Percentiles rank a stretch among this genome's conserved stretches.
Conservation (phyloP, 2,113 vertebrate species). For the Gasterosteus aculeatus region DNA sequence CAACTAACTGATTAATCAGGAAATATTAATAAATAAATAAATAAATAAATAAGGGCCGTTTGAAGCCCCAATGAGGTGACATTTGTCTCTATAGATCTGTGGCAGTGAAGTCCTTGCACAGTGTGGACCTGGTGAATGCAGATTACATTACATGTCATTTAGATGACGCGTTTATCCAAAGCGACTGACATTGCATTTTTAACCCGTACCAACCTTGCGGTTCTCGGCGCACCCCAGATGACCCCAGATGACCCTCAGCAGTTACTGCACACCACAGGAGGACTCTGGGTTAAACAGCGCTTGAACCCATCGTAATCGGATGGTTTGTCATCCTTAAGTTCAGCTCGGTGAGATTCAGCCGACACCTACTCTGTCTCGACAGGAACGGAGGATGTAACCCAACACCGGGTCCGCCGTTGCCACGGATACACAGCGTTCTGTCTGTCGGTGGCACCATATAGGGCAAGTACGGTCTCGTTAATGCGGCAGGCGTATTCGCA, state of each 20-base stretch:
- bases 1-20: background rate
- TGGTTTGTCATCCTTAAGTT: background rate
- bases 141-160: too few relatives aligned
- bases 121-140: background rate
- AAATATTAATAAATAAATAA: too few relatives aligned
- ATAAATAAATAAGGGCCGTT: background rate
- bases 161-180: too few relatives aligned
- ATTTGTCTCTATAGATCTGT: background rate
- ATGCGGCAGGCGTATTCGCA: background rate
- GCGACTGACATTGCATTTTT: too few relatives aligned
- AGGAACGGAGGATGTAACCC: background rate
- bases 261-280: background rate
- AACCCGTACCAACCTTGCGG: too few relatives aligned
- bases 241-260: background rate
- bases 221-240: too few relatives aligned
- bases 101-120: background rate
- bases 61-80: background rate
- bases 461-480: background rate
- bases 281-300: background rate
- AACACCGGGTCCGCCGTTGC: background rate
- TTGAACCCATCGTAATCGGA: background rate
- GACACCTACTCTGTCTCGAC: background rate
- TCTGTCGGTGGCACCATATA: background rate
- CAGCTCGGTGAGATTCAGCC: background rate
- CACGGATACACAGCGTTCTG: background rate